Conservation (phyloP, 2,888 invertebrate genomes). For the Cerastis leucographa region DNA sequence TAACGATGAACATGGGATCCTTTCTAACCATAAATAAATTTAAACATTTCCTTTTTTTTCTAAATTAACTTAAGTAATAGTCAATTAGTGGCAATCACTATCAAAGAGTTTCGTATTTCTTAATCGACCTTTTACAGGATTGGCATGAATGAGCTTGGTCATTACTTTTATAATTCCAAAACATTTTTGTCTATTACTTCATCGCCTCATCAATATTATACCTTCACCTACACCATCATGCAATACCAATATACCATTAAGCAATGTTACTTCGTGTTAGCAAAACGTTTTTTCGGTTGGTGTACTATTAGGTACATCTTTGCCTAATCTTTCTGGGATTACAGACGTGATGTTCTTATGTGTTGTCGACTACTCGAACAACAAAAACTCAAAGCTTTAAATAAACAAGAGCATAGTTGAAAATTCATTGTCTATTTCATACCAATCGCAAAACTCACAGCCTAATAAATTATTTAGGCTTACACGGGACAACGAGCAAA, state of each 20-base stretch:
- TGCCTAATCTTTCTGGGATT: no score
- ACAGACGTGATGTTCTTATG: not conserved
- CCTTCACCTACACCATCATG: not conserved
- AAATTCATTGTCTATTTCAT: slow-evolving; percentile 38
- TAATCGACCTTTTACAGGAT: no score
- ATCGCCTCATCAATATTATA: not conserved
- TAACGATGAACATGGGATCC: no score
- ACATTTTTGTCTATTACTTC: no score
- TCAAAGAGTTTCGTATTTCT: no score
- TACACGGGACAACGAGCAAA: slow-evolving; percentile 10
- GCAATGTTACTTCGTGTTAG: not conserved
- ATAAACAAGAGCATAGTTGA: slow-evolving; percentile 29
- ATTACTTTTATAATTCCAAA: no score
- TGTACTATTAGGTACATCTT: no score
- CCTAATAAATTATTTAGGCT: slow-evolving; percentile 22
- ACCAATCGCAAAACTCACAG: slow-evolving; percentile 23
- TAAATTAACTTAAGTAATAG: no score
- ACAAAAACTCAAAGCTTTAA: slow-evolving; percentile 3
- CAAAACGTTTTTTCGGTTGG: not conserved
- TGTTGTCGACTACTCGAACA: not conserved
- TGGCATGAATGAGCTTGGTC: no score
- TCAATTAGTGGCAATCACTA: no score
- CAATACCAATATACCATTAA: not conserved
- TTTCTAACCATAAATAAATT: no score
- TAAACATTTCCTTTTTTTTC: no score